Evolutionary conservation across 2,888 invertebrate species (phyloP), one percentile per base, ranked within the genome.

Genomic region (Eristalis intricaria): DNA sequence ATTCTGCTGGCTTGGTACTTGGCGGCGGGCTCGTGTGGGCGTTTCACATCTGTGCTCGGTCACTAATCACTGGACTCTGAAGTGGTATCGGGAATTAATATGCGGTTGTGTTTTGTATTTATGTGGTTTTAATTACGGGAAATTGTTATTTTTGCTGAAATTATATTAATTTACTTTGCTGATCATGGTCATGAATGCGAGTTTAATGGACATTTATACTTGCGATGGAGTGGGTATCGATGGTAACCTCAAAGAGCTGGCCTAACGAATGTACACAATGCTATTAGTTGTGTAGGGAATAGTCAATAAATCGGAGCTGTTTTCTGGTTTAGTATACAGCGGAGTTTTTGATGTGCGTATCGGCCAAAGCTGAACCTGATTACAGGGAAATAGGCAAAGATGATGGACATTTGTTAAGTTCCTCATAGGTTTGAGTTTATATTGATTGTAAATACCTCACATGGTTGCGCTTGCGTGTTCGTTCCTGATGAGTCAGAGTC

Each of bases 101-200:
- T 43, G 68, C 7, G 68, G 68, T 50, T 23, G 66, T 38, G 63
- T 63, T 73, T 73, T 29, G 73, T 32, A 50, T 50, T 64, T 64
- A 29, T 73, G 73, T 50, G 73, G 73, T 63, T 73, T 73, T 32
- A 73, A 63, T 73, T 73, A 43, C 71, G 43, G 19, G 19, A 61
- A 71, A 60, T 71, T 71, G 65, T 77, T 50, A 35, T 69, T 77
- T 69, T 77, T 43, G 60, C 60, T 61, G 50, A 77, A 69, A 69
- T 63, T 32, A 32, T 58, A 61, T 69, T 69, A 69, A 69, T 77
- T 77, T 13, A 77, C 61, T 69, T 35, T 13, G 50, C 8, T 2
- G 19, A 10, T 50, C 19, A 19, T 10, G 50, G 50, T 8, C 19
- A 19, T 50, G n/a, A 19, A 19, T 50, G 50, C 8, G 19, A 4